These are phyloP conservation scores for Cephus pygmeus DNA, from an alignment of 2,888 invertebrate species.

Conservation along the genomic window DNA sequence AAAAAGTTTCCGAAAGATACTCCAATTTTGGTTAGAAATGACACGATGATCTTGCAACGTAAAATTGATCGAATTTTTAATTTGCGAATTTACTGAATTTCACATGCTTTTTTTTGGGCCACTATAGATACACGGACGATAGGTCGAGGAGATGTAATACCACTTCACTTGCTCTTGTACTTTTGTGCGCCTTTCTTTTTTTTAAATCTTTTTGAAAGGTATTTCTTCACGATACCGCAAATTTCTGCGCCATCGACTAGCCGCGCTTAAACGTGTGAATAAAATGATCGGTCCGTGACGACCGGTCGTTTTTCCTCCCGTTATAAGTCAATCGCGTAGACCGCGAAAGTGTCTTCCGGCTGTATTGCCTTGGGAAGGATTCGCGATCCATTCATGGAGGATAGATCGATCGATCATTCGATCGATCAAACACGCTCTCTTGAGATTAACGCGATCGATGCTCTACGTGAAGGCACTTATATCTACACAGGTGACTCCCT, in stretches of 20 bases:
- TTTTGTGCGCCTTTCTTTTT: background rate
- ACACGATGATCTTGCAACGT: background rate
- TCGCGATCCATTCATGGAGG: constrained; percentile 17
- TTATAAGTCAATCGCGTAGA: constrained; percentile 7
- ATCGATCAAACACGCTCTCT: constrained; percentile 36
- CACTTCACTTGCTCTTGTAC: background rate
- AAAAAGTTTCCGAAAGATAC: background rate
- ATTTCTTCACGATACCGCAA: background rate
- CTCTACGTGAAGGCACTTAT: constrained; percentile 32
- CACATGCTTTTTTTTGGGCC: background rate
- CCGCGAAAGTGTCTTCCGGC: constrained; percentile 14
- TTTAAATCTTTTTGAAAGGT: background rate
- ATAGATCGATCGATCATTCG: constrained; percentile 22
- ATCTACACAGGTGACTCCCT: constrained; percentile 39
- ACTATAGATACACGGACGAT: background rate
- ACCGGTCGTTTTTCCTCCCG: constrained; percentile 18
- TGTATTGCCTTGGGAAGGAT: constrained; percentile 24
- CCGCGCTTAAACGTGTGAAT: constrained; percentile 4
- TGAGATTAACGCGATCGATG: constrained; percentile 14
- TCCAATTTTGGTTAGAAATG: background rate
- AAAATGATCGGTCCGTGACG: constrained; percentile 5
- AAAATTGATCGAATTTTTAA: background rate
- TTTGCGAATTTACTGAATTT: background rate
- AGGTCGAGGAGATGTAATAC: background rate
- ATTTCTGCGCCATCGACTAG: constrained; percentile 11